These are phyloP conservation scores for Galeopsomyia nigrocyanea DNA, from an alignment of 2,888 invertebrate genomes.

Conservation along the genomic window DNA sequence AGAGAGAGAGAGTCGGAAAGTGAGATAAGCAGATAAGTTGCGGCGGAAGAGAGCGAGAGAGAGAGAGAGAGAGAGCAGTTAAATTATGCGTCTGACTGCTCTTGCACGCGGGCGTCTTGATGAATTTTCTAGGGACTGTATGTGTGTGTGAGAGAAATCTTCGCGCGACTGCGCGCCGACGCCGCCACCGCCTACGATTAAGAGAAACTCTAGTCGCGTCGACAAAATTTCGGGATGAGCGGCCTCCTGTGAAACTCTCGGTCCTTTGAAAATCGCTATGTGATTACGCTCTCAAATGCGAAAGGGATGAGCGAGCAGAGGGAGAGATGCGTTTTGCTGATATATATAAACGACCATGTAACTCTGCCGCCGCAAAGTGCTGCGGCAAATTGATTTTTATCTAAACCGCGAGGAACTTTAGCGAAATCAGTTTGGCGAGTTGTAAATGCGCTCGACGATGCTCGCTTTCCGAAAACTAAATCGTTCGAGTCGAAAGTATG, in stretches of 20 bases:
- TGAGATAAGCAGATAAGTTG: slow-evolving; percentile 48
- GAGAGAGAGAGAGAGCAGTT: slow-evolving; percentile 41
- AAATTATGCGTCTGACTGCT: slow-evolving; percentile 46
- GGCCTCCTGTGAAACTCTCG: no score
- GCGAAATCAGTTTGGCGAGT: no score
- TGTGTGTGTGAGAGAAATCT: not conserved
- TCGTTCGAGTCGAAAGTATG: no score
- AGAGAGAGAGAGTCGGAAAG: slow-evolving; percentile 33
- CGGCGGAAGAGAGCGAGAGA: slow-evolving; percentile 8
- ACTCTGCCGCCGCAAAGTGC: no score
- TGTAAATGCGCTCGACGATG: no score
- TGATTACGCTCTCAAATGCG: no score
- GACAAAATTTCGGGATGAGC: no score
- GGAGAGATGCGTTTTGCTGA: slow-evolving; percentile 1
- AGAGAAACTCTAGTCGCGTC: slow-evolving; percentile 5
- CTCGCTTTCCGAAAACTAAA: no score
- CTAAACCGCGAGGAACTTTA: no score
- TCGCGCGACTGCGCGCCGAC: slow-evolving; percentile 8
- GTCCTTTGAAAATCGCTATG: no score
- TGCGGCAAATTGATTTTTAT: no score
- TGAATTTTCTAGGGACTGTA: slow-evolving; percentile 33
- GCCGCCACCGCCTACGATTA: slow-evolving; percentile 18
- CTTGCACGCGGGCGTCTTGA: slow-evolving; percentile 25
- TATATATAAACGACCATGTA: no score
- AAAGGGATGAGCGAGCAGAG: not conserved